Evolutionary conservation across 2,797 vertebrate genomes (phyloP).

Genomic region (Gambusia yucatana): DNA sequence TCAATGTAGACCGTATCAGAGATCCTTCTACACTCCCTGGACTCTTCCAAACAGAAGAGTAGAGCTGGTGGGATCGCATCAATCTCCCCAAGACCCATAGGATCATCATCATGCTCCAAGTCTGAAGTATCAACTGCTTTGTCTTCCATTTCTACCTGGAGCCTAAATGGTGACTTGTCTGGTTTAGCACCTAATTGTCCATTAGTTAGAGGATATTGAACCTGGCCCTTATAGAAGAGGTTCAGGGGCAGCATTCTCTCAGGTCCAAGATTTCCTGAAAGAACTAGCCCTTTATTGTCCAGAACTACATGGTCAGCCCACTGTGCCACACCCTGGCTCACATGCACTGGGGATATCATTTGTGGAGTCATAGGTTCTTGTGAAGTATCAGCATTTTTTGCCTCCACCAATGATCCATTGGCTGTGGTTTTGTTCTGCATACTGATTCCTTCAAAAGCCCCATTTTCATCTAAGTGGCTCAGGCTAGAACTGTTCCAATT

Average conservation of each 20-base stretch:
- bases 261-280: constrained; percentile 71
- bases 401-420: constrained; percentile 69
- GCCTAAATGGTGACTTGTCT: constrained; percentile 70
- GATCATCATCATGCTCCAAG: constrained; percentile 90
- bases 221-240: constrained; percentile 80
- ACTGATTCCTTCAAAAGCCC: constrained; percentile 58
- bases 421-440: constrained; percentile 58
- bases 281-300: constrained; percentile 73
- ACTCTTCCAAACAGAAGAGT: constrained; percentile 95
- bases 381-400: constrained; percentile 66
- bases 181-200: constrained; percentile 77
- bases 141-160: constrained; percentile 86
- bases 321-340: constrained; percentile 79
- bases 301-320: constrained; percentile 72
- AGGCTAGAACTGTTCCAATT: constrained; percentile 80
- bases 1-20: constrained; percentile 91
- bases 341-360: constrained; percentile 50
- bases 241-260: constrained; percentile 82
- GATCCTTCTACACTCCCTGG: constrained; percentile 91
- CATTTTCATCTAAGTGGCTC: constrained; percentile 81
- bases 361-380: constrained; percentile 63
- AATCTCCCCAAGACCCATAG: constrained; percentile 94
- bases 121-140: constrained; percentile 95
- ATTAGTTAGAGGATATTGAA: constrained; percentile 77
- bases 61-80: constrained; percentile 95